Base-by-base conservation (phyloP, 2,113 vertebrate genomes). In the Psettodes erumei region DNA sequence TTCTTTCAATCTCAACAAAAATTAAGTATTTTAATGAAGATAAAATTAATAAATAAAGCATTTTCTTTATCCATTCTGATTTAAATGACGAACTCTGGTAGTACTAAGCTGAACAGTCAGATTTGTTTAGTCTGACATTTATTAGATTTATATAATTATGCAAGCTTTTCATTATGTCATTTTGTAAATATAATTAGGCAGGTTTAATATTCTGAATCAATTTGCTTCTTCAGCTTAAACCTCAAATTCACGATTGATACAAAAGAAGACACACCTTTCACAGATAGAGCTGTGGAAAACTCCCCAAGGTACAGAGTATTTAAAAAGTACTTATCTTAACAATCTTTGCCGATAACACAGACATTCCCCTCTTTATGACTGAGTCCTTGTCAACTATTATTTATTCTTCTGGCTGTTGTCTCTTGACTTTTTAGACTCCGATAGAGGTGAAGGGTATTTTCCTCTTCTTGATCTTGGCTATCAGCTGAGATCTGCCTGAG, bases 281-380 rank as follows among this genome's bases (percentile, higher is more conserved):
- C 28, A 32, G 10, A 53, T 16, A 56, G 12, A 55, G 11, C 35
- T 54, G 43, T 0, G 25, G 10, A 43, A 15, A 48, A 38, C 59
- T 45, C 48, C 48, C 28, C 25, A 32, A 23, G 1, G 35, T 65
- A n/a, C 66, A 60, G 18, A 16, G 33, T 9, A 5, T 70, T 18
- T n/a, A 25, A 71, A 50, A 74, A 28, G 33, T 4, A 18, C 8
- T 7, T 21, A 8, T 67, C 58, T 66, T 3, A 16, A 81, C 11
- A 2, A 12, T 38, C 62, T 70, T 19, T 35, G 59, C 54, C 54
- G 74, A 84, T 80, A 55, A 63, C 3, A 4, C 16, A 33, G 45
- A 72, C 67, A 58, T 64, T 64, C 25, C 45, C 64, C 65, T 79
- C 53, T 83, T 87, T 79, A 86, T 45, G 28, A 69, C 38, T 0